Conservation (phyloP, 2,888 invertebrate species). For the Leptothorax acervorum region DNA sequence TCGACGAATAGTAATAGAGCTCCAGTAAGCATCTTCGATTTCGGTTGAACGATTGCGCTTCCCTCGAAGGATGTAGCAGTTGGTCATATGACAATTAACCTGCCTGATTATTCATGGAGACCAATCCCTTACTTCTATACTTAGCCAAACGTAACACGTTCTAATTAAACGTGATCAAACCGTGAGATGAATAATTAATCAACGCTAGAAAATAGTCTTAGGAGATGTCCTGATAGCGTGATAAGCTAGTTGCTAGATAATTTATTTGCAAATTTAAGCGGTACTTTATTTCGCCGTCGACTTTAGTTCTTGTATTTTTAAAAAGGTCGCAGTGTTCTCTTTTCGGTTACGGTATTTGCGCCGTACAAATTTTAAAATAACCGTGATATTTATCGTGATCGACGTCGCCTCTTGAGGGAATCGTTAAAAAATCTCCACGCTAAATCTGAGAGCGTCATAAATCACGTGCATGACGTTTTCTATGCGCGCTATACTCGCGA, state of each 20-base stretch:
- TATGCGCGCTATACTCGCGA: background rate
- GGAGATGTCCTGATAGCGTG: background rate
- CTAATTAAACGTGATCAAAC: background rate
- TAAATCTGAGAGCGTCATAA: conserved; percentile 14
- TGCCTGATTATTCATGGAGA: background rate
- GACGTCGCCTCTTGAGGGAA: background rate
- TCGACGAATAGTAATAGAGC: conserved; percentile 63
- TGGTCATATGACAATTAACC: background rate
- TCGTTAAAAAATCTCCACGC: background rate
- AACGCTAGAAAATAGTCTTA: background rate
- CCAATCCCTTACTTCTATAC: background rate
- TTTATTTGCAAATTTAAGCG: background rate
- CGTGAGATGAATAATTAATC: conserved; percentile 18
- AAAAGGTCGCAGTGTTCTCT: conserved; percentile 1
- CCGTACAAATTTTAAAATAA: conserved; percentile 17
- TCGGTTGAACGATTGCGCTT: background rate
- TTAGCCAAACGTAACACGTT: background rate
- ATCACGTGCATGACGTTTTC: conserved; percentile 14
- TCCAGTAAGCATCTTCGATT: conserved; percentile 28
- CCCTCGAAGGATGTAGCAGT: background rate
- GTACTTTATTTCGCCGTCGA: background rate
- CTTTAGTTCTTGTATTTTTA: background rate
- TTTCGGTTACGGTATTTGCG: background rate
- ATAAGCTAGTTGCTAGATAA: background rate
- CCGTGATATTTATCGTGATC: background rate